Conservation (phyloP, 2,888 invertebrate genomes). For the Athetis lepigone region DNA sequence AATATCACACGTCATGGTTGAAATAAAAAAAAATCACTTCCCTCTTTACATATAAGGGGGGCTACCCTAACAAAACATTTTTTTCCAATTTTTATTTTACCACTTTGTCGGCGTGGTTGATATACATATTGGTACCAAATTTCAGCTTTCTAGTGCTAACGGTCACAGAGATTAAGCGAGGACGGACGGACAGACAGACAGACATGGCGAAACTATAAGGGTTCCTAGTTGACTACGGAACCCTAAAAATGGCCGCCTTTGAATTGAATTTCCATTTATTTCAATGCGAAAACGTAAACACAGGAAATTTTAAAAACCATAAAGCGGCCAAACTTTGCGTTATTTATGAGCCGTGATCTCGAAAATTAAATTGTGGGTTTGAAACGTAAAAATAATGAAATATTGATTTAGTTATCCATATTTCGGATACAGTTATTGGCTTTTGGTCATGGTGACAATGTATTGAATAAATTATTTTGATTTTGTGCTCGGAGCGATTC, state of each 20-base stretch:
- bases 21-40: too few species aligned
- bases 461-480: slow-evolving; percentile 19
- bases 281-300: slow-evolving; percentile 45
- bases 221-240: too few species aligned
- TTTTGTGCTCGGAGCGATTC: background rate
- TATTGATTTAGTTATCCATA: slow-evolving; percentile 20
- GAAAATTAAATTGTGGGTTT: slow-evolving; percentile 32
- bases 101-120: too few species aligned
- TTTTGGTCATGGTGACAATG: slow-evolving; percentile 3
- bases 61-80: too few species aligned
- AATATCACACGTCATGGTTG: too few species aligned
- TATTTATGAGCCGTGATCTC: slow-evolving; percentile 48
- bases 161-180: too few species aligned
- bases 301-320: slow-evolving; percentile 45
- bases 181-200: too few species aligned
- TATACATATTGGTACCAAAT: too few species aligned
- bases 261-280: slow-evolving; percentile 54
- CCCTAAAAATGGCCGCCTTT: slow-evolving; percentile 40
- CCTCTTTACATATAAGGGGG: too few species aligned
- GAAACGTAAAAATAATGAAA: slow-evolving; percentile 33
- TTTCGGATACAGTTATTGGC: slow-evolving; percentile 1
- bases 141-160: too few species aligned
- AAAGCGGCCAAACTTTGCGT: slow-evolving; percentile 49
- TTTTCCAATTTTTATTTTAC: too few species aligned
- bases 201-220: too few species aligned